Conservation (phyloP, 2,888 invertebrate genomes). For the Archips xylosteana region DNA sequence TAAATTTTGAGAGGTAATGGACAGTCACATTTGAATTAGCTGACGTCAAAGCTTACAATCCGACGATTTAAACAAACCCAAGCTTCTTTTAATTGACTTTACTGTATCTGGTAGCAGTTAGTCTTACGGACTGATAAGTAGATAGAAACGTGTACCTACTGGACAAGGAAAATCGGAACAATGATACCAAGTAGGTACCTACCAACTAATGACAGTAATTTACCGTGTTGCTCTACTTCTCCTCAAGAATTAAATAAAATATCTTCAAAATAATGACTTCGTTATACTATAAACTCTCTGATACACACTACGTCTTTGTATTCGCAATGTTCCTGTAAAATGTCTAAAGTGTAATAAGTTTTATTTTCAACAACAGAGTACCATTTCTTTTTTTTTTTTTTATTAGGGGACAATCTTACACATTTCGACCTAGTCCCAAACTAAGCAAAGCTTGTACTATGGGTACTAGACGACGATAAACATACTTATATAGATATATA, state of each 20-base stretch:
- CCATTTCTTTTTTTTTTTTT: no score
- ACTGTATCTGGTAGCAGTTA: slow-evolving; percentile 12
- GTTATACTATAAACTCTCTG: not conserved
- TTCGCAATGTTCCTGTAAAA: not conserved
- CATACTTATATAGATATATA: no score
- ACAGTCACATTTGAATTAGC: slow-evolving; percentile 16
- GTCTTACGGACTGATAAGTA: slow-evolving; percentile 29
- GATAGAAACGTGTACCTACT: slow-evolving; percentile 14
- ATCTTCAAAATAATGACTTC: not conserved
- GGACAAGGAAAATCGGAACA: slow-evolving; percentile 25
- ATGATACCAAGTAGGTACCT: slow-evolving; percentile 9
- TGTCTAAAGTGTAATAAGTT: not conserved
- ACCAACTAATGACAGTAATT: slow-evolving; percentile 24
- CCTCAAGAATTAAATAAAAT: slow-evolving; percentile 3
- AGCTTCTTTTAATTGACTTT: slow-evolving; percentile 24
- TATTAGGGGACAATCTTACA: no score
- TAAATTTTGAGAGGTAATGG: not conserved
- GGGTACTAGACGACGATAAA: no score
- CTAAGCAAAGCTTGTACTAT: no score
- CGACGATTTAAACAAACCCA: slow-evolving; percentile 22
- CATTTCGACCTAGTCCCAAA: no score
- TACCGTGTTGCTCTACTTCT: slow-evolving; percentile 26
- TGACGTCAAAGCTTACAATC: slow-evolving; percentile 35
- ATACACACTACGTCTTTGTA: not conserved
- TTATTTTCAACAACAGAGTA: not conserved